A percentile compares a stretch with the other conserved stretches of the same genome.
Conservation (phyloP, 2,113 vertebrate species). For the Tenebrosternarchus preto region DNA sequence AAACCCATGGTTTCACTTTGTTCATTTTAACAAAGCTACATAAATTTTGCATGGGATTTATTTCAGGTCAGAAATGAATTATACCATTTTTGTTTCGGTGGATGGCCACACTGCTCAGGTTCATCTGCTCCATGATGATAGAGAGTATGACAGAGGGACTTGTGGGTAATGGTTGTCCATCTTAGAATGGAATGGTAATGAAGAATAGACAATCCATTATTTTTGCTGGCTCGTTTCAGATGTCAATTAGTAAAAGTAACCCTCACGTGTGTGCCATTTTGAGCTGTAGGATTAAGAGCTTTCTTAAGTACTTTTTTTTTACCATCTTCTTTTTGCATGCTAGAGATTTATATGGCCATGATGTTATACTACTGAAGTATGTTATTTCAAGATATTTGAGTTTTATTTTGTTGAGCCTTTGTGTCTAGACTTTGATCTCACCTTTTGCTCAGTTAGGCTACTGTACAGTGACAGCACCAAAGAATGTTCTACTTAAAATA, state of each 20-base stretch:
- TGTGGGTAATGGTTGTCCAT: conserved; percentile 15
- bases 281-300: not conserved
- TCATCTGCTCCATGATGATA: conserved; percentile 26
- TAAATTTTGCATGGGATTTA: conserved; percentile 54
- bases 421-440: conserved; percentile 47
- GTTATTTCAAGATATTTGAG: not conserved
- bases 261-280: not conserved
- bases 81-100: conserved; percentile 42
- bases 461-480: conserved; percentile 52
- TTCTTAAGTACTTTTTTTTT: not conserved
- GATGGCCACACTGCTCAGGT: not conserved
- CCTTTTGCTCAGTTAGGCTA: conserved; percentile 37
- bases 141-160: conserved; percentile 18
- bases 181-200: conserved; percentile 17
- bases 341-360: not conserved
- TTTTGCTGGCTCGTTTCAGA: conserved; percentile 28
- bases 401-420: not conserved
- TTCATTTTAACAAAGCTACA: conserved; percentile 50
- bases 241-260: conserved; percentile 5
- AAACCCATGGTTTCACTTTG: conserved; percentile 45
- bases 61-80: conserved; percentile 51
- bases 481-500: conserved; percentile 51
- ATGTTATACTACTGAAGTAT: not conserved
- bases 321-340: not conserved
- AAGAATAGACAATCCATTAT: conserved; percentile 34